These are phyloP conservation scores for Leistus spinibarbis DNA, from an alignment of 2,888 invertebrate species.

Conservation along the genomic window DNA sequence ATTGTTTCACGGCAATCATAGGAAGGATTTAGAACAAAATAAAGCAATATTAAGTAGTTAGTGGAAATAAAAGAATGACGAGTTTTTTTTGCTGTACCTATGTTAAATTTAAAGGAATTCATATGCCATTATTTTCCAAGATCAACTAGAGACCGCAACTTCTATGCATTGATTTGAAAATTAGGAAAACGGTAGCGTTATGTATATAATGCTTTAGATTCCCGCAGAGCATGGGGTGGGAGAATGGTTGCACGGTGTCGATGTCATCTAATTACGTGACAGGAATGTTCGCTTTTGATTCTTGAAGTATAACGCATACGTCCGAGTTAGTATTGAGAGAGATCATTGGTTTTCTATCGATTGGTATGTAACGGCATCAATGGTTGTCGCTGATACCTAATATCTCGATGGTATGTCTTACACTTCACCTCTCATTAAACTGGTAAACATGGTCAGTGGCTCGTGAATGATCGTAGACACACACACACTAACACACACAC, in stretches of 20 bases:
- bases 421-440: slow-evolving; percentile 39
- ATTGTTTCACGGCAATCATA: no score
- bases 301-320: not conserved
- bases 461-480: slow-evolving; percentile 17
- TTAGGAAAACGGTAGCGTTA: no score
- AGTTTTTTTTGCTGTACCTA: no score
- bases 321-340: not conserved
- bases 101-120: no score
- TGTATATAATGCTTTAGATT: not conserved
- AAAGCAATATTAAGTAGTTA: no score
- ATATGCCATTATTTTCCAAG: no score
- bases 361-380: slow-evolving; percentile 31
- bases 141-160: no score
- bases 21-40: no score
- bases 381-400: slow-evolving; percentile 29
- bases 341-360: slow-evolving; percentile 29
- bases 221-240: not conserved
- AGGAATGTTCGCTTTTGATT: slow-evolving; percentile 7
- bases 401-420: slow-evolving; percentile 36
- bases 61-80: no score
- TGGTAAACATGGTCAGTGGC: slow-evolving; percentile 36
- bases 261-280: slow-evolving; percentile 9
- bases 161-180: no score
- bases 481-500: not conserved
- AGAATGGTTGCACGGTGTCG: not conserved